Conservation (phyloP, 2,797 vertebrate genomes). For the Coreius guichenoti region DNA sequence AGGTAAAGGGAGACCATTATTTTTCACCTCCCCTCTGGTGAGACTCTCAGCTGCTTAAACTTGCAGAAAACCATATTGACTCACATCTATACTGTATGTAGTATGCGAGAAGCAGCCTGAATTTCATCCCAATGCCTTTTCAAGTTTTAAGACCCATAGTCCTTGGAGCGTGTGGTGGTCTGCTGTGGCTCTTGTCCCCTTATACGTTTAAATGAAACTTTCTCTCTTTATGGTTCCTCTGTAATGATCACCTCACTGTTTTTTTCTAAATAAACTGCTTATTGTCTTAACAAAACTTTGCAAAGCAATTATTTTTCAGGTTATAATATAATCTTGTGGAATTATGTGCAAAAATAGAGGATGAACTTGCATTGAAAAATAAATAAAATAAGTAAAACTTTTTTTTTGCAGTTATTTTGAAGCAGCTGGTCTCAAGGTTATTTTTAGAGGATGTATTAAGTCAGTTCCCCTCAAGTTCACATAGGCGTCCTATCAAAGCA, state of each 20-base stretch:
- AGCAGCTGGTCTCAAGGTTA: not conserved
- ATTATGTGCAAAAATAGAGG: not conserved
- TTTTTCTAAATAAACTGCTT: conserved; percentile 36
- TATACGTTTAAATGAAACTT: conserved; percentile 30
- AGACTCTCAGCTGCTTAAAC: conserved; percentile 51
- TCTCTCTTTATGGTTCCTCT: conserved; percentile 34
- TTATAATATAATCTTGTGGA: not conserved
- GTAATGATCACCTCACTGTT: conserved; percentile 17
- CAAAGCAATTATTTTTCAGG: conserved; percentile 29
- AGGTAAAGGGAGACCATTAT: conserved; percentile 54
- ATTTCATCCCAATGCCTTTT: conserved; percentile 16
- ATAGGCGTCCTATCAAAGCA: not conserved
- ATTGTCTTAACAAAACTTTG: conserved; percentile 34
- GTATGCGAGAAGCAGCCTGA: conserved; percentile 10
- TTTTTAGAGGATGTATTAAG: not conserved
- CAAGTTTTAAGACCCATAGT: conserved; percentile 25
- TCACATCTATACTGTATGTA: conserved; percentile 26
- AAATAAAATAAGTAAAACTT: not conserved
- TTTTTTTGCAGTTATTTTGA: not conserved
- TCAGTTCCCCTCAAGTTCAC: not conserved
- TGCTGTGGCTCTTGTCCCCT: conserved; percentile 34
- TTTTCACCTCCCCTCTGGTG: conserved; percentile 60
- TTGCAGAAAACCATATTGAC: conserved; percentile 53
- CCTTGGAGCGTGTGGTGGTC: conserved; percentile 7
- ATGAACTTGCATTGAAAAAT: not conserved